phyloP scores from a whole-genome alignment of 2,113 vertebrate species.

The Chaenogobius annularis region DNA sequence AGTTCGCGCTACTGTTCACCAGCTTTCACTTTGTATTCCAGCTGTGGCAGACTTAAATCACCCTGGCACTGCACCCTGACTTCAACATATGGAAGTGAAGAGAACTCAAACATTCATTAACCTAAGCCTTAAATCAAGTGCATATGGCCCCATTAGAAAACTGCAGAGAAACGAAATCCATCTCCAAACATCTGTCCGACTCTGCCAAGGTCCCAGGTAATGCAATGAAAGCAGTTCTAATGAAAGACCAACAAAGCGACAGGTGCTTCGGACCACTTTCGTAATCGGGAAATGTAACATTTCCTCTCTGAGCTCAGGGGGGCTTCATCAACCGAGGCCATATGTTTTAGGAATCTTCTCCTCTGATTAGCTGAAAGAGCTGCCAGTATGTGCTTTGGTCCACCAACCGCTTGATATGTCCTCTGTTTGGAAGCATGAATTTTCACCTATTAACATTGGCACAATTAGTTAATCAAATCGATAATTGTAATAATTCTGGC shows the following conservation, averaged over 20 bases:
- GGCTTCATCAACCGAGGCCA: conserved; percentile 65
- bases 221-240: conserved; percentile 58
- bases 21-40: conserved; percentile 7
- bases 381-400: conserved; percentile 45
- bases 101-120: conserved; percentile 26
- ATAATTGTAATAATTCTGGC: no score
- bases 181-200: conserved; percentile 46
- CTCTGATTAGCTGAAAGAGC: conserved; percentile 61
- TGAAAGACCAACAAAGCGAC: conserved; percentile 67
- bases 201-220: conserved; percentile 31
- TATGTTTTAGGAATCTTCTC: conserved; percentile 69
- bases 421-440: no score
- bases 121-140: conserved; percentile 31
- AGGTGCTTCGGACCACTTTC: conserved; percentile 63
- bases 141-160: conserved; percentile 39
- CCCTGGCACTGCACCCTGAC: neutral
- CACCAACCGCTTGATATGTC: no score
- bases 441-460: no score
- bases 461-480: no score
- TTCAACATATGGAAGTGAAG: conserved; percentile 24
- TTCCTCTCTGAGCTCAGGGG: conserved; percentile 58
- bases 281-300: conserved; percentile 62
- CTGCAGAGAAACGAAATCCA: conserved; percentile 35
- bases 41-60: conserved; percentile 2
- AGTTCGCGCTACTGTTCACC: neutral